Evolutionary conservation across 2,113 vertebrate genomes (phyloP).

Genomic region (Calyptomena viridis): DNA sequence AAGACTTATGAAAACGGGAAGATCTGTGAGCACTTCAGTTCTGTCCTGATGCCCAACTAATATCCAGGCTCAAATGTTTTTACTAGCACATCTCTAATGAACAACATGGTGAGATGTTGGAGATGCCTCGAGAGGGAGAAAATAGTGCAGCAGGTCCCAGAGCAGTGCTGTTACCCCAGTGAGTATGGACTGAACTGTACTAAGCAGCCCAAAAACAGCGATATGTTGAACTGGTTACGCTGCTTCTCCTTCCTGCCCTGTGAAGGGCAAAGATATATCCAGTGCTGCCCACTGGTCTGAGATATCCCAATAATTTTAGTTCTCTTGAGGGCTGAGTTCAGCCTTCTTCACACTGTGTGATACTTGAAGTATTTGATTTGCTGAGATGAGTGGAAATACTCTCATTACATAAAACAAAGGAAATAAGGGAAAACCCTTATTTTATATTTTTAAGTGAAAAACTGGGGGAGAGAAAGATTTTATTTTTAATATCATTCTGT

Average conservation of each 20-base stretch:
- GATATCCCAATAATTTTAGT: not conserved
- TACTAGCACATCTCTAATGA: not conserved
- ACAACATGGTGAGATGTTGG: not conserved
- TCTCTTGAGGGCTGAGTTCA: not conserved
- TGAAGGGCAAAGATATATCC: not conserved
- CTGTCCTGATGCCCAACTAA: not conserved
- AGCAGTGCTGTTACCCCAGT: fast-evolving
- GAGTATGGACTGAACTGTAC: not conserved
- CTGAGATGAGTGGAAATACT: not conserved
- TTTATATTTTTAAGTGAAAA: not conserved
- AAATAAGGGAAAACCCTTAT: too few species aligned
- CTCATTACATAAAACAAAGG: too few species aligned
- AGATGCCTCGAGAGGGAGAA: not conserved
- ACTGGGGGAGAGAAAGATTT: not conserved
- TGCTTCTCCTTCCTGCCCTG: not conserved
- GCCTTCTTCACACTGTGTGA: not conserved
- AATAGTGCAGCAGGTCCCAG: not conserved
- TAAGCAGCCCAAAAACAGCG: not conserved
- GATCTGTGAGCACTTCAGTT: not conserved
- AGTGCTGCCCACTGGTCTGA: not conserved
- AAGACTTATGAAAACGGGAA: not conserved
- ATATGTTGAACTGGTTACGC: fast-evolving
- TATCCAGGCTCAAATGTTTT: not conserved
- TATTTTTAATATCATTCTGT: not conserved
- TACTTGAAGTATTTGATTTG: not conserved